phyloP scores from a whole-genome alignment of 2,113 vertebrate species.

The Tichodroma muraria region DNA sequence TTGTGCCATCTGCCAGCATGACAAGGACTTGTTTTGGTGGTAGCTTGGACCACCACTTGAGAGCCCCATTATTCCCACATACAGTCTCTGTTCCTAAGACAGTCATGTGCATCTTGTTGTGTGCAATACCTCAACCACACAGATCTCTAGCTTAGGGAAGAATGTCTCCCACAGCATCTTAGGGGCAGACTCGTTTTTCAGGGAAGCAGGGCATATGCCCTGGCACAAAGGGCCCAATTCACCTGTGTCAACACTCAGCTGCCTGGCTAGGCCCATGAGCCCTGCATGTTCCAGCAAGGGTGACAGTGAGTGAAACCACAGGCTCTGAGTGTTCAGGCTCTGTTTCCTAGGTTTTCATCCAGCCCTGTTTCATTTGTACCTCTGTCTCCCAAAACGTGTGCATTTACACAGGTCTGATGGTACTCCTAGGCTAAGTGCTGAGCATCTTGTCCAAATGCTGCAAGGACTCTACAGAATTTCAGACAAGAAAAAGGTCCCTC shows the following conservation, averaged over 20 bases:
- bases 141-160: not conserved
- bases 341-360: not conserved
- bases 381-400: not conserved
- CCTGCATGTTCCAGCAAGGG: not conserved
- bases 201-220: not conserved
- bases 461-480: not conserved
- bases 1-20: not conserved
- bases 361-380: not conserved
- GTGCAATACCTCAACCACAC: not conserved
- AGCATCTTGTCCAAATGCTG: not conserved
- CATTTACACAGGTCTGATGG: not conserved
- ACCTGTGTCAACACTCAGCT: no score
- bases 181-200: not conserved
- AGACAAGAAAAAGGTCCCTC: not conserved
- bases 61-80: not conserved
- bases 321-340: not conserved
- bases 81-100: not conserved
- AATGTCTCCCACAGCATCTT: not conserved
- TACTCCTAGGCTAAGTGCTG: not conserved
- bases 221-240: not conserved
- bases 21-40: not conserved
- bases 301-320: not conserved
- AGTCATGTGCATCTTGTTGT: fast-evolving
- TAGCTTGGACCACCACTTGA: not conserved
- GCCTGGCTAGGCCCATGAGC: not conserved